Evolutionary conservation across 2,113 vertebrate genomes (phyloP).

Genomic region (Gorsachius goisagi): DNA sequence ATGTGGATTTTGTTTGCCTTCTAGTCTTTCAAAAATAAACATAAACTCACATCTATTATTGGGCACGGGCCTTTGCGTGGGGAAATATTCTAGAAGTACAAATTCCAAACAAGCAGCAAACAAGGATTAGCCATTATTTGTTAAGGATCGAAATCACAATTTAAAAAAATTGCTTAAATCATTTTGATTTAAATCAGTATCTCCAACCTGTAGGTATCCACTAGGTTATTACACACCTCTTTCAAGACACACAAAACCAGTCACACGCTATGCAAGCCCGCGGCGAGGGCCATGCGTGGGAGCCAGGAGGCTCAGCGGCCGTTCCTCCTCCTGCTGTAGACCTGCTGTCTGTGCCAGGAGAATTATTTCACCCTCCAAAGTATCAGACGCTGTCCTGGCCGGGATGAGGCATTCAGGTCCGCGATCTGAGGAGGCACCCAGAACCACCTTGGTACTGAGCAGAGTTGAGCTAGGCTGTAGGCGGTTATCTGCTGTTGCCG

Average conservation of each 20-base stretch:
- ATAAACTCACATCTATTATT: not conserved
- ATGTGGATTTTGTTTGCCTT: not conserved
- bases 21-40: not conserved
- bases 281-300: rapidly evolving
- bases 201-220: not conserved
- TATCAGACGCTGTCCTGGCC: not conserved
- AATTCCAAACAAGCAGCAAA: not conserved
- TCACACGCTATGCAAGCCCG: not conserved
- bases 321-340: not conserved
- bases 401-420: not conserved
- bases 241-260: not conserved
- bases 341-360: not conserved
- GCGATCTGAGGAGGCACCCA: not conserved
- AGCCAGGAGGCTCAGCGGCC: not conserved
- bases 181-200: not conserved
- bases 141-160: not conserved
- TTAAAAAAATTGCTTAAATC: not conserved
- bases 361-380: not conserved
- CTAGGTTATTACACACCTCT: not conserved
- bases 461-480: not conserved
- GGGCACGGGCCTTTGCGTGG: not conserved
- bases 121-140: not conserved
- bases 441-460: not conserved
- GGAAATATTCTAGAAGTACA: not conserved
- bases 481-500: not conserved